Evolutionary conservation across 2,797 vertebrate species (phyloP).

Genomic region (Cyclura pinguis): DNA sequence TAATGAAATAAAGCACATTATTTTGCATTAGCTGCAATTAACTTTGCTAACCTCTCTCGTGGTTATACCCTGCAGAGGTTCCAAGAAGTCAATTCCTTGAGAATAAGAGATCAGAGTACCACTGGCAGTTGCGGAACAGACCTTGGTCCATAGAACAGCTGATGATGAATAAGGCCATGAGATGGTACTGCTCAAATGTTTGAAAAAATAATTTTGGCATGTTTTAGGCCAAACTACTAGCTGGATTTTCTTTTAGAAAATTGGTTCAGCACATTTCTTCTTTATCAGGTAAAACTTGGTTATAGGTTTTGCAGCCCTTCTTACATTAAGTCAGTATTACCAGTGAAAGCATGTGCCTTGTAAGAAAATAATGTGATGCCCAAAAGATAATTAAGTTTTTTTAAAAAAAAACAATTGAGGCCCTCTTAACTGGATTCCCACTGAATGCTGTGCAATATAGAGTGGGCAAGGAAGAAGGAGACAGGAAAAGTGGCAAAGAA

Average conservation of each 20-base stretch:
- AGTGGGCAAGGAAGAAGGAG: background rate
- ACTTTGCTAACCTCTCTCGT: conserved; percentile 67
- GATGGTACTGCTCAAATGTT: background rate
- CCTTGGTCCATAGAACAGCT: background rate
- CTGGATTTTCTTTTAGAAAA: background rate
- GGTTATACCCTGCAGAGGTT: conserved; percentile 55
- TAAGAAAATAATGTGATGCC: background rate
- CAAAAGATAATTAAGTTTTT: background rate
- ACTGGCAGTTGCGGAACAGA: conserved; percentile 35
- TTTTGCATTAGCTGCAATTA: conserved; percentile 68
- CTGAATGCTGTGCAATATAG: background rate
- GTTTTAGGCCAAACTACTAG: background rate
- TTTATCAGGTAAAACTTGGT: fast-evolving
- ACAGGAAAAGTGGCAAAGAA: background rate
- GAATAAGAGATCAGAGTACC: conserved; percentile 55
- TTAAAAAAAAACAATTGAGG: background rate
- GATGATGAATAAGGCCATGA: background rate
- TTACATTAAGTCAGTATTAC: background rate
- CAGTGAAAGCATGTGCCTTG: background rate
- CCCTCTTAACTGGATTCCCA: background rate
- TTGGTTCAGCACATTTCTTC: background rate
- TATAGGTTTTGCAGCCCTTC: background rate
- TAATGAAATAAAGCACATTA: conserved; percentile 45
- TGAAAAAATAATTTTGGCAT: background rate
- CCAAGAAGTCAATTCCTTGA: conserved; percentile 55